Conservation (phyloP, 1,140 invertebrate species). For the Trachymyrmex cornetzi region DNA sequence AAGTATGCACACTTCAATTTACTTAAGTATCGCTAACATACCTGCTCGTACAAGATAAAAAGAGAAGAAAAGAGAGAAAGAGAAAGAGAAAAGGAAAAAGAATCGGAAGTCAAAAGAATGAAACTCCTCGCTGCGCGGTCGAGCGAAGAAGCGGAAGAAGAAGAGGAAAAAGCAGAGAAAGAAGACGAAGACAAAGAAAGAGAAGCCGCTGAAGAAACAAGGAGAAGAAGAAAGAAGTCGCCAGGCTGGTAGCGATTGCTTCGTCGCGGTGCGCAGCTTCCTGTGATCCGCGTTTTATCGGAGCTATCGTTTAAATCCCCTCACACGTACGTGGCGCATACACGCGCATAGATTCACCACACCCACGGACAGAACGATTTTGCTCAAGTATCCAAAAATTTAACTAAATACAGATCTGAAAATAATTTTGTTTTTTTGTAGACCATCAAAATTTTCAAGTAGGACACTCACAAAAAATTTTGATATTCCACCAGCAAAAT, state of each 20-base stretch:
- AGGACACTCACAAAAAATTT: too few relatives aligned
- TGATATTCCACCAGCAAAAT: too few relatives aligned
- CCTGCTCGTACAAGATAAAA: background rate
- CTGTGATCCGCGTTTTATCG: constrained; percentile 77
- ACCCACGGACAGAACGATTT: background rate
- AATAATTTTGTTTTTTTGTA: too few relatives aligned
- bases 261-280: constrained; percentile 61
- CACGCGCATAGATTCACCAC: background rate
- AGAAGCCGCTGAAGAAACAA: background rate
- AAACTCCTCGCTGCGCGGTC: constrained; percentile 25
- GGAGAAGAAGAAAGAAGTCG: constrained; percentile 61
- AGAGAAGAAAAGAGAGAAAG: background rate
- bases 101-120: constrained; percentile 18
- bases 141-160: constrained; percentile 26
- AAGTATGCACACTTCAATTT: constrained; percentile 41
- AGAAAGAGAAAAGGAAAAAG: background rate
- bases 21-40: constrained; percentile 25
- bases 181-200: constrained; percentile 29
- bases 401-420: too few relatives aligned
- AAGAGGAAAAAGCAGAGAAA: constrained; percentile 5
- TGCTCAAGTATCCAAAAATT: too few relatives aligned
- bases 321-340: constrained; percentile 23
- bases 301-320: constrained; percentile 75
- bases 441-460: too few relatives aligned
- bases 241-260: constrained; percentile 76